Evolutionary conservation across 2,888 invertebrate species (phyloP), one percentile per base, ranked within the genome.

Genomic region (Dione juno): DNA sequence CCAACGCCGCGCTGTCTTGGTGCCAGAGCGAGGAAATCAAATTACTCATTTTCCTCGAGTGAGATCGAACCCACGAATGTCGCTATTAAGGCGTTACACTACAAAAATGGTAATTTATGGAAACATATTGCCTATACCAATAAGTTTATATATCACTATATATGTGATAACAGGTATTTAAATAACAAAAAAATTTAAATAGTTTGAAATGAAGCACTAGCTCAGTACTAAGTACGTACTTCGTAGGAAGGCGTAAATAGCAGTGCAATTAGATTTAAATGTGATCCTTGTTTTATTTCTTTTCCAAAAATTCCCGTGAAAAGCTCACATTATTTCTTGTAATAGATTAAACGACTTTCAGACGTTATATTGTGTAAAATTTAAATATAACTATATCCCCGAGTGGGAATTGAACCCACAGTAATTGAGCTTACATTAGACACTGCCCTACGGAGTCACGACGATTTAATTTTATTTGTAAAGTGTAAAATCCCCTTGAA

Each of bases 401-500:
- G 16, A 50, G 5, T 50, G 19, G 6, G 11, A 19, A 50, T 50
- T 1, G 19, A 19, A 50, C 11, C 19, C 9, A 8, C 48, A 48
- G 3, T n/a, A 8, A 16, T 8, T 16, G 48, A 1, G n/a, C n/a
- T 48, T 50, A 50, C 19, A 21, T 50, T 19, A 1, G 10, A 50
- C n/a, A 48, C n/a, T n/a, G n/a, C 16, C 10, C 48, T 1, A 19
- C 19, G 0, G 11, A 9, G 5, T 11, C 11, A 50, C 19, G 11
- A 16, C 6, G 10, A 28, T 45, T 45, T 61, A n/a, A 45, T 45
- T 61, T 61, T 35, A 16, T 57, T 16, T 61, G 45, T 45, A 45
- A 64, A 52, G 40, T 52, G 50, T 21, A 19, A 59, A 52, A 13
- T 64, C 10, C 8, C 37, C 14, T 40, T 40, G 64, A 52, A 64